Evolutionary conservation across 2,888 invertebrate species (phyloP).

Genomic region (Drosophila colorata): DNA sequence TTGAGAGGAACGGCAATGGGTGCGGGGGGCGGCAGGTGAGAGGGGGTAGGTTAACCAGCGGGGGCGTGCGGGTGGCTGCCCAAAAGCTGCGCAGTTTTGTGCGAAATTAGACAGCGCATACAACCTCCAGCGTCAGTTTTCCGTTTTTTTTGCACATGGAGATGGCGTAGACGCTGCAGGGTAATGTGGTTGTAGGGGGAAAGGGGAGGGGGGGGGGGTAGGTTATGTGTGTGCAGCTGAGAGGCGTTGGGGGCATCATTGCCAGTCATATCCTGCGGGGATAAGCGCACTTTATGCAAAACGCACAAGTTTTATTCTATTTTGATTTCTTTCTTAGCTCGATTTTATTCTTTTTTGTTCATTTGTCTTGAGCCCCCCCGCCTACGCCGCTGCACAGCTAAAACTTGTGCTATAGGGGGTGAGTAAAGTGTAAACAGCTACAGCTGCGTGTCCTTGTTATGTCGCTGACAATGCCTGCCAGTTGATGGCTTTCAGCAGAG

Average conservation of each 20-base stretch:
- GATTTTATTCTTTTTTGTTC: conserved; percentile 23
- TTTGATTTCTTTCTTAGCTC: conserved; percentile 62
- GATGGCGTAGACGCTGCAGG: too few relatives aligned
- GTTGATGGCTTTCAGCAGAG: conserved; percentile 77
- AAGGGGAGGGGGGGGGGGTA: not conserved
- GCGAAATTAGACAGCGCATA: conserved; percentile 71
- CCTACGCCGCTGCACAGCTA: too few relatives aligned
- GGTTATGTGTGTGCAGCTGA: conserved; percentile 33
- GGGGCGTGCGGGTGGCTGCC: conserved; percentile 16
- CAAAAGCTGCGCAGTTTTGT: conserved; percentile 57
- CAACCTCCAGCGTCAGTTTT: conserved; percentile 51
- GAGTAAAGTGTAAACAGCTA: conserved; percentile 73
- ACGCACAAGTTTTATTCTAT: conserved; percentile 70
- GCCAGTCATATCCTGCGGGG: conserved; percentile 77
- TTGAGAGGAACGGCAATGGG: conserved; percentile 22
- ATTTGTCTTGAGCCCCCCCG: too few relatives aligned
- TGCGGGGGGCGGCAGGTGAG: not conserved
- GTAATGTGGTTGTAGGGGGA: too few relatives aligned
- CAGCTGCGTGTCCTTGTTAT: conserved; percentile 73
- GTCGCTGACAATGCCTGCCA: conserved; percentile 76
- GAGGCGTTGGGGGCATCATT: conserved; percentile 52
- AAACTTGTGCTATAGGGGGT: not conserved
- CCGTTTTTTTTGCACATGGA: not conserved
- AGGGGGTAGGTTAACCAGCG: conserved; percentile 3
- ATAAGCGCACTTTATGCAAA: conserved; percentile 79